Conservation (phyloP, 2,888 invertebrate genomes). For the Hydropsyche betteni region DNA sequence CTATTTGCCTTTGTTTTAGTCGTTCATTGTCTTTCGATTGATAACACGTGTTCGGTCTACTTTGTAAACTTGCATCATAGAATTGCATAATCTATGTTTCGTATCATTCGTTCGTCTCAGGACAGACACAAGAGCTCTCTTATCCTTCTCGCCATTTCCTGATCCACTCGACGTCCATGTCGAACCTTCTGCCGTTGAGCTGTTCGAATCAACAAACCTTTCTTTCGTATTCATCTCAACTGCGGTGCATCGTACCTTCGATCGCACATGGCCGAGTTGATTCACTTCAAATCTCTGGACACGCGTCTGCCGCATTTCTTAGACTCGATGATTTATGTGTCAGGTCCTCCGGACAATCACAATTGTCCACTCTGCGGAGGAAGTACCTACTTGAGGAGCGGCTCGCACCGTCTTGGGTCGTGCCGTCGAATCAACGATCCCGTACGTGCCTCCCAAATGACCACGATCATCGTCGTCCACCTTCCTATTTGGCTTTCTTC, state of each 20-base stretch:
- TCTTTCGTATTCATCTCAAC: too few relatives aligned
- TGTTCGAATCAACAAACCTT: not conserved
- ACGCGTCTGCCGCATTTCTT: conserved; percentile 23
- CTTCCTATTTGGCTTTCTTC: not conserved
- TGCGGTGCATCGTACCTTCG: too few relatives aligned
- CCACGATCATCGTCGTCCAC: conserved; percentile 20
- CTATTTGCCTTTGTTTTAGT: conserved; percentile 18
- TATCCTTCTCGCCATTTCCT: not conserved
- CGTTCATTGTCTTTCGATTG: conserved; percentile 43
- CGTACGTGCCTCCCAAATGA: conserved; percentile 42
- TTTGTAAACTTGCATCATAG: conserved; percentile 32
- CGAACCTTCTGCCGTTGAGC: not conserved
- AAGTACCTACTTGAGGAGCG: conserved; percentile 47
- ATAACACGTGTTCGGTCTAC: conserved; percentile 42
- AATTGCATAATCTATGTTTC: not conserved
- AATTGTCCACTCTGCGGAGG: conserved; percentile 43
- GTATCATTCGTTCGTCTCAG: too few relatives aligned
- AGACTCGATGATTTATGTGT: conserved; percentile 33
- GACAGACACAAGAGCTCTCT: too few relatives aligned
- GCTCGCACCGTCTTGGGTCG: conserved; percentile 32
- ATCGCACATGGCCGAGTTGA: too few relatives aligned
- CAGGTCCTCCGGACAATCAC: conserved; percentile 42
- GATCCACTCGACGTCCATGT: conserved; percentile 5
- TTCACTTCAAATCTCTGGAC: not conserved
- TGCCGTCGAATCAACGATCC: conserved; percentile 40